Conservation (phyloP, 2,888 invertebrate genomes). For the Rhagonycha lutea region DNA sequence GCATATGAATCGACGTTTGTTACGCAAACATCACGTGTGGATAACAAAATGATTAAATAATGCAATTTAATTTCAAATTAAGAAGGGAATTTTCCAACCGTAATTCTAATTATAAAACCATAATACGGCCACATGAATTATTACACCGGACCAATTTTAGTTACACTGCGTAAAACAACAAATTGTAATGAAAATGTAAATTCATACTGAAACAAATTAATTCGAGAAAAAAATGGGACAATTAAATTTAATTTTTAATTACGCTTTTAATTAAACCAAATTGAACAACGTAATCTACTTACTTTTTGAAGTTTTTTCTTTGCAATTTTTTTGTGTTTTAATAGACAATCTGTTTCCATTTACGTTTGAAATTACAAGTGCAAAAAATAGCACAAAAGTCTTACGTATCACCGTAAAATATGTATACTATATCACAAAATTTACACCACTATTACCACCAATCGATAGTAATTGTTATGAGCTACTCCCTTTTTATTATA, state of each 20-base stretch:
- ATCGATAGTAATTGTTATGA: background rate
- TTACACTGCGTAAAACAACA: background rate
- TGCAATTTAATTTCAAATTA: background rate
- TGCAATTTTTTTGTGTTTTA: conserved; percentile 6
- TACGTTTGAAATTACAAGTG: background rate
- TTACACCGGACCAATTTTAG: background rate
- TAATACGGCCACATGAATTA: background rate
- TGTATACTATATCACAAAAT: background rate
- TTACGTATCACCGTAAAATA: background rate
- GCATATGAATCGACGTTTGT: too few relatives aligned
- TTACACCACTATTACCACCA: background rate
- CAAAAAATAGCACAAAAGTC: background rate
- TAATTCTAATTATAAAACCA: background rate
- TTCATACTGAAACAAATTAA: background rate
- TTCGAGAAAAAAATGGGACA: background rate
- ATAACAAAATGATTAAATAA: background rate
- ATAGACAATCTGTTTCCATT: conserved; percentile 27
- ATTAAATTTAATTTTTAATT: background rate
- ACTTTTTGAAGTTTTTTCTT: conserved; percentile 1
- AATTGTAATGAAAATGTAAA: background rate
- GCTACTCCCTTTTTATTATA: background rate
- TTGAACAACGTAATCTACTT: background rate
- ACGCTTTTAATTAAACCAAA: background rate
- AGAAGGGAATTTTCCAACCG: background rate
- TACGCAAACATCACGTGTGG: background rate